Evolutionary conservation across 2,888 invertebrate genomes (phyloP).

Genomic region (Steinernema hermaphroditum): DNA sequence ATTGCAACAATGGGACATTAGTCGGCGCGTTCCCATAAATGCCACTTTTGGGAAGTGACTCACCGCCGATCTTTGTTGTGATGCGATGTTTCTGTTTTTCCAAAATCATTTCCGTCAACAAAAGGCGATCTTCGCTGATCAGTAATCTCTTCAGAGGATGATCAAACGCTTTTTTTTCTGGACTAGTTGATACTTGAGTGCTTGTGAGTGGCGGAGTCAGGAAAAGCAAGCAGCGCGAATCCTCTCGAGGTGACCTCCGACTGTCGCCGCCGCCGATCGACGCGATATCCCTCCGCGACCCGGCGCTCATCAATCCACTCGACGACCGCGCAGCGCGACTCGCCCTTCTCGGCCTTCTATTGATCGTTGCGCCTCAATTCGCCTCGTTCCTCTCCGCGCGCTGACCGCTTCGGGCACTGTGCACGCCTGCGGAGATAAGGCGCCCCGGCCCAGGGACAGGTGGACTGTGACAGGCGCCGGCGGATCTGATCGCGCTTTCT

Average conservation of each 20-base stretch:
- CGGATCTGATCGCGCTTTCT: neutral
- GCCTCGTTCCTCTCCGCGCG: conserved; percentile 13
- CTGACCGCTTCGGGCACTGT: conserved; percentile 30
- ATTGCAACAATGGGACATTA: no score
- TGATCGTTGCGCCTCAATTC: conserved; percentile 29
- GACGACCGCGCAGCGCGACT: conserved; percentile 1
- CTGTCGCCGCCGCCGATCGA: neutral
- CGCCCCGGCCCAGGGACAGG: conserved; percentile 16
- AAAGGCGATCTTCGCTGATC: no score
- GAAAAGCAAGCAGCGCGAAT: conserved; percentile 24
- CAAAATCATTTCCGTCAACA: no score
- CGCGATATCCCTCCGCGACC: conserved; percentile 26
- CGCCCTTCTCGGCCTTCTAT: conserved; percentile 24
- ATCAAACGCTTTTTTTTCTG: no score
- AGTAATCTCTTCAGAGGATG: no score
- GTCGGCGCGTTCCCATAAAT: no score
- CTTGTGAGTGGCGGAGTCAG: conserved; percentile 2
- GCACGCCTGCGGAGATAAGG: conserved; percentile 25
- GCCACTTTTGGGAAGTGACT: no score
- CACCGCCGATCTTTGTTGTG: no score
- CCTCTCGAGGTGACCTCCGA: conserved; percentile 23
- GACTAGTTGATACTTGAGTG: neutral
- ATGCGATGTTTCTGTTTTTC: no score
- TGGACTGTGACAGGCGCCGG: conserved; percentile 14
- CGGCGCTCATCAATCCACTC: conserved; percentile 26